These are phyloP conservation scores for Struthidea cinerea DNA, from an alignment of 2,113 vertebrate species.

Conservation along the genomic window DNA sequence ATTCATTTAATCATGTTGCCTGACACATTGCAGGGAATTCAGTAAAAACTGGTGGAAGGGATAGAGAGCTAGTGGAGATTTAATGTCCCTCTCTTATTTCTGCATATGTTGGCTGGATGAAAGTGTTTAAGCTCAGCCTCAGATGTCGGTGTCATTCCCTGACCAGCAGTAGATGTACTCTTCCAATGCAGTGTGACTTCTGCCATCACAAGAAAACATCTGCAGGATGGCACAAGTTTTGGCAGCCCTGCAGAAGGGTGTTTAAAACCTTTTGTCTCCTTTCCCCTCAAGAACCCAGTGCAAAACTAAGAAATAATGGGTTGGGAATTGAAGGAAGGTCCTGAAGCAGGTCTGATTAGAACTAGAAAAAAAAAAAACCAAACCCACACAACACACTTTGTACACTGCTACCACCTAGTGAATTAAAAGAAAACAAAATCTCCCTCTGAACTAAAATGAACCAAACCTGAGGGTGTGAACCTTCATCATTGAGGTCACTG, in stretches of 20 bases:
- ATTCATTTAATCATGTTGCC: neutral
- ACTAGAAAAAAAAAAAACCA: neutral
- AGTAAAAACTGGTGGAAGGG: neutral
- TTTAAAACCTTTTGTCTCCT: neutral
- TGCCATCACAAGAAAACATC: neutral
- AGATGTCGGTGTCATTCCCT: neutral
- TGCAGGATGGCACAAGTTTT: neutral
- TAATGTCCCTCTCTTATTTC: neutral
- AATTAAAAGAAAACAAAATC: neutral
- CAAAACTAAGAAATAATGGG: neutral
- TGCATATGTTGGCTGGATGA: neutral
- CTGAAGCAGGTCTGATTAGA: neutral
- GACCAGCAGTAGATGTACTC: neutral
- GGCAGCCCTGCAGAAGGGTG: neutral
- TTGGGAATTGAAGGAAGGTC: neutral
- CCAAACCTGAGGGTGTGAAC: neutral
- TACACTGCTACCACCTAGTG: conserved; percentile 63
- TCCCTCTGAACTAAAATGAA: neutral
- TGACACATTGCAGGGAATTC: neutral
- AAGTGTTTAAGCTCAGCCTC: neutral
- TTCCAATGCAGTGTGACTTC: neutral
- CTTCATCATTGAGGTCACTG: neutral
- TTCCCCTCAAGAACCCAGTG: neutral
- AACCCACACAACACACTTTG: neutral
- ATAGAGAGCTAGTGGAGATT: neutral